Conservation (phyloP, 2,888 invertebrate genomes). For the Mesopsocus fuscifrons region DNA sequence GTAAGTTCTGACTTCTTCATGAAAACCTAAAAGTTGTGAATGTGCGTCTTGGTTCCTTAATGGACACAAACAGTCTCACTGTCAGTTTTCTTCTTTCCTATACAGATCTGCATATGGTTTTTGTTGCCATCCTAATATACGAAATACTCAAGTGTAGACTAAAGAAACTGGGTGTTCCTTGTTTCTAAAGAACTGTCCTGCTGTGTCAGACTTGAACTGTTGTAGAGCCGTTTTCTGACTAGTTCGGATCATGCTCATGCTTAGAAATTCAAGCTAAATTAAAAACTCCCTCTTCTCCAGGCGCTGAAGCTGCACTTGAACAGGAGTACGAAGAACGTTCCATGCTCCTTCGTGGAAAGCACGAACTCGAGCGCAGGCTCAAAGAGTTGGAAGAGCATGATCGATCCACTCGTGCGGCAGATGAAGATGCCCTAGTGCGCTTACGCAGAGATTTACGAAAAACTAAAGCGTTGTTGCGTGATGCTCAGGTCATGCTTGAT, state of each 20-base stretch:
- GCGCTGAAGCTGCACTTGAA: slow-evolving; percentile 77
- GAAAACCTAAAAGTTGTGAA: slow-evolving; percentile 1
- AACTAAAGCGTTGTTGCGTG: slow-evolving; percentile 74
- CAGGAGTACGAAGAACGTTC: slow-evolving; percentile 87
- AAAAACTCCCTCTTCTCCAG: slow-evolving; percentile 31
- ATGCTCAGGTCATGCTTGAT: slow-evolving; percentile 82
- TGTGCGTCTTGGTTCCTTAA: too few species aligned
- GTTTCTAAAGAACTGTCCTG: too few species aligned
- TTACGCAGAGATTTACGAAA: slow-evolving; percentile 72
- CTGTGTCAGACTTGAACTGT: too few species aligned
- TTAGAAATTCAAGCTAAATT: too few species aligned
- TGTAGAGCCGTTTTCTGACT: too few species aligned
- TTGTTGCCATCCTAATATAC: too few species aligned
- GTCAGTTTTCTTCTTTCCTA: not conserved
- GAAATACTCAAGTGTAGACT: too few species aligned
- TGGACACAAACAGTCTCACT: too few species aligned
- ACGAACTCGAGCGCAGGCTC: slow-evolving; percentile 74
- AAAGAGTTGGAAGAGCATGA: slow-evolving; percentile 60
- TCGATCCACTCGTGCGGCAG: slow-evolving; percentile 47
- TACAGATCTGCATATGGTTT: too few species aligned
- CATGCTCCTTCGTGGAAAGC: slow-evolving; percentile 65
- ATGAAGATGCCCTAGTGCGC: slow-evolving; percentile 50
- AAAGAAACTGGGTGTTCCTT: too few species aligned
- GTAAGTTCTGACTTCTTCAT: slow-evolving; percentile 28
- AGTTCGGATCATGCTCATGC: too few species aligned